Evolutionary conservation across 2,888 invertebrate genomes (phyloP).

Genomic region (Camptogramma bilineatum): DNA sequence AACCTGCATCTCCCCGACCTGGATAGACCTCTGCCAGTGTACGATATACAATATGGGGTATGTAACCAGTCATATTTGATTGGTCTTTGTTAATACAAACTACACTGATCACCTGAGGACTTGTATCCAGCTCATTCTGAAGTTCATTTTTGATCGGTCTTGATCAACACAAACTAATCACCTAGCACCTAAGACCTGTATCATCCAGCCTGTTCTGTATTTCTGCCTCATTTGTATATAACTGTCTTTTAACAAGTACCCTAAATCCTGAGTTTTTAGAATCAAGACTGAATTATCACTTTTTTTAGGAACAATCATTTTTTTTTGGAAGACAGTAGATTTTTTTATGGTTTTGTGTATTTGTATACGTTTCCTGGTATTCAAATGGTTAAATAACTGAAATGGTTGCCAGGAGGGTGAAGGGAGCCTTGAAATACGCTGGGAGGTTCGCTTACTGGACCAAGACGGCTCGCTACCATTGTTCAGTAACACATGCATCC

Average conservation of each 20-base stretch:
- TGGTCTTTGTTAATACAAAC: neutral
- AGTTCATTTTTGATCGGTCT: neutral
- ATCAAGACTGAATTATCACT: no score
- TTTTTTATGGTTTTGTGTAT: neutral
- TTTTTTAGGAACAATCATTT: no score
- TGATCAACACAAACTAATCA: no score
- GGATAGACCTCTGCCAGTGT: conserved; percentile 75
- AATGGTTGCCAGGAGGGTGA: conserved; percentile 37
- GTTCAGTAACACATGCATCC: conserved; percentile 35
- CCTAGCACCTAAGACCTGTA: no score
- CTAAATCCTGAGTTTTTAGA: no score
- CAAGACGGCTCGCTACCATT: conserved; percentile 31
- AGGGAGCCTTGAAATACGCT: conserved; percentile 36
- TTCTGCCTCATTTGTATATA: no score
- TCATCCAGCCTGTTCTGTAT: no score
- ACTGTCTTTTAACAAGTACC: no score
- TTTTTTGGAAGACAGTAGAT: no score
- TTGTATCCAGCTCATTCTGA: neutral
- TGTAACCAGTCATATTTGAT: conserved; percentile 37
- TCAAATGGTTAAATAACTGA: conserved; percentile 5
- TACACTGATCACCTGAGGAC: neutral
- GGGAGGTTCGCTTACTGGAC: conserved; percentile 35
- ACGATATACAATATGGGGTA: conserved; percentile 82
- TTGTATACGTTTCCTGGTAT: neutral
- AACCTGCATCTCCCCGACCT: conserved; percentile 75